A percentile compares a stretch with the other conserved stretches of the same genome.
Conservation (phyloP, 2,113 vertebrate species). For the Rousettus leschenaultii region DNA sequence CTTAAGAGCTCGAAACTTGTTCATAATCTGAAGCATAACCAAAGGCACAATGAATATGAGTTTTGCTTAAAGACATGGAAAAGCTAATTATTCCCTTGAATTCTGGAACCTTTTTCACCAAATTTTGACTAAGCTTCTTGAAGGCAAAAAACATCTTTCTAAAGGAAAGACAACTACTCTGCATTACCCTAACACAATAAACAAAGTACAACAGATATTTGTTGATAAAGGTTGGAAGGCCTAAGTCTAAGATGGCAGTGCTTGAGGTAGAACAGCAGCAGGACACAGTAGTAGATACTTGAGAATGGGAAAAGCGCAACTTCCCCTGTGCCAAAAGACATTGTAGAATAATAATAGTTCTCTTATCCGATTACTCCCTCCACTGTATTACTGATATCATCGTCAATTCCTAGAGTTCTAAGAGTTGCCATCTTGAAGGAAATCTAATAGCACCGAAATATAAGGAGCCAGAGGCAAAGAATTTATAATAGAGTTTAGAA, state of each 20-base stretch:
- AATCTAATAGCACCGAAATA: background rate
- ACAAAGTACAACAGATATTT: background rate
- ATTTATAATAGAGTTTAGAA: background rate
- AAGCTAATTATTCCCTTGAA: background rate
- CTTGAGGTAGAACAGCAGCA: background rate
- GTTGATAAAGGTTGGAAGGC: background rate
- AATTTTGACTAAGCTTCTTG: background rate
- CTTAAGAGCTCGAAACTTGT: slow-evolving; percentile 14
- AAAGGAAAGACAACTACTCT: background rate
- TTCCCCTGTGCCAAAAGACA: background rate
- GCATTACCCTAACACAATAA: background rate
- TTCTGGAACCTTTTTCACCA: background rate
- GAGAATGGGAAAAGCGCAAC: background rate
- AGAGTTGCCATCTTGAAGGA: background rate
- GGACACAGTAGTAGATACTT: background rate
- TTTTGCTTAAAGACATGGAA: background rate
- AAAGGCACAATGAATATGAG: background rate
- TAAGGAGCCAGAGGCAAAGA: background rate
- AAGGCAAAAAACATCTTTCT: background rate
- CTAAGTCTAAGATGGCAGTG: background rate
- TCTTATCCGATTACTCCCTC: background rate
- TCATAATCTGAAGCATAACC: slow-evolving; percentile 36
- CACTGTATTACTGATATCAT: background rate
- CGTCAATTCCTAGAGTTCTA: background rate
- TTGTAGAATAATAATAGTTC: background rate